Conservation (phyloP, 2,113 vertebrate species). For the Etheostoma spectabile region DNA sequence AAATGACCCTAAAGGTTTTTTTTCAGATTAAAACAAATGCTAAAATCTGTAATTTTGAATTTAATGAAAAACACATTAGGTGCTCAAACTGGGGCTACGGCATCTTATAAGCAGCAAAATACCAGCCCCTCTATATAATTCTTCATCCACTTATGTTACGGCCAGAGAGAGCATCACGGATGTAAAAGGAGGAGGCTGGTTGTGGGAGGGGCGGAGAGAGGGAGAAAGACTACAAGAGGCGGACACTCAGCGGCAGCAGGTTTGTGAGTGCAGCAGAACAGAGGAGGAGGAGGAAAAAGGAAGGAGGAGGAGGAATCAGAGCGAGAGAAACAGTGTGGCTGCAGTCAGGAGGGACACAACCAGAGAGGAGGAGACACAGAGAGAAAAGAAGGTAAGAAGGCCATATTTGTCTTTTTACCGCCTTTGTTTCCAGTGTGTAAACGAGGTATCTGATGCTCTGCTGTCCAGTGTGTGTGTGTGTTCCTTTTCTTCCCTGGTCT, state of each 20-base stretch:
- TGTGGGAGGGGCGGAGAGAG: slow-evolving; percentile 61
- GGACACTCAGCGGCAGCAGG: slow-evolving; percentile 67
- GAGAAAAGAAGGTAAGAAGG: slow-evolving; percentile 67
- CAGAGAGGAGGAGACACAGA: slow-evolving; percentile 47
- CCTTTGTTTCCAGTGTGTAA: slow-evolving; percentile 35
- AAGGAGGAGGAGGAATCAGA: slow-evolving; percentile 66
- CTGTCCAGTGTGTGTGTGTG: slow-evolving; percentile 12
- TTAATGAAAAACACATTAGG: no score
- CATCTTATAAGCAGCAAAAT: neutral
- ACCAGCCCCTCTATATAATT: neutral
- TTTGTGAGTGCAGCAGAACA: slow-evolving; percentile 72
- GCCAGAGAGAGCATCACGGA: slow-evolving; percentile 49
- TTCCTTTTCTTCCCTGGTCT: slow-evolving; percentile 54
- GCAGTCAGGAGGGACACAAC: slow-evolving; percentile 67
- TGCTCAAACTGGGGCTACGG: neutral
- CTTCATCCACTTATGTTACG: slow-evolving; percentile 33
- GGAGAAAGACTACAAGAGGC: slow-evolving; percentile 53
- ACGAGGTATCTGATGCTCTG: slow-evolving; percentile 16
- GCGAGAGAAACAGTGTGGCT: slow-evolving; percentile 71
- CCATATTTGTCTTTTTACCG: neutral
- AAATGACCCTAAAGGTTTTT: neutral
- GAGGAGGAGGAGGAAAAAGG: slow-evolving; percentile 59
- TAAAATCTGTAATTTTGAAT: neutral
- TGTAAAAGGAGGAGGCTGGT: slow-evolving; percentile 29
- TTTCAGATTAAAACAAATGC: neutral